Evolutionary conservation across 2,113 vertebrate species (phyloP), one percentile per base, ranked within the genome.

Genomic region (Antechinus flavipes): DNA sequence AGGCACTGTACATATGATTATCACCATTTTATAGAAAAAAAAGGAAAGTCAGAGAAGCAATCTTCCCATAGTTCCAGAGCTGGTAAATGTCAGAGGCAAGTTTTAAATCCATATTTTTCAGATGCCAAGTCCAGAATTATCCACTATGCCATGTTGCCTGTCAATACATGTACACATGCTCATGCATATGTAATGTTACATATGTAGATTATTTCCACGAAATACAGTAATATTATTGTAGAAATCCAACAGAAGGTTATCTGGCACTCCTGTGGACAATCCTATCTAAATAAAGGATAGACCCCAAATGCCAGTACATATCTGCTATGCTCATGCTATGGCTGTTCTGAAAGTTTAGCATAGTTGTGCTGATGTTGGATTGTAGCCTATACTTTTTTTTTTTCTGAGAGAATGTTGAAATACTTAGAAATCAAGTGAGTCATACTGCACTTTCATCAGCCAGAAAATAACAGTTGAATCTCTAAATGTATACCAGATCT

Each of bases 381-480:
- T 92, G 54, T 46, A 90, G 96, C 97, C 95, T 61, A 90, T 89
- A 46, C 91, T 93, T 91, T 92, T 52, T 52, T n/a, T 50, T 14
- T 61, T 94, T 97, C 95, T 94, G 47, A 92, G 76, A 92, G 95
- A 93, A 91, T 96, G 94, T 91, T 84, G 94, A 95, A 96, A 95
- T 94, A 95, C 90, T 97, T 97, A 95, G 91, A 97, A 96, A 94
- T 55, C 92, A 90, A 97, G 94, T 76, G 95, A 97, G 91, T 90
- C 96, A 93, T 26, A 1, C 93, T 96, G 95, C 68, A 49, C 53
- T 93, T 91, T 95, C 95, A 46, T n/a, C 91, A 94, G 94, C 94
- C 96, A 96, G 92, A 91, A 97, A 54, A 96, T 50, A 92, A 22
- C 54, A 97, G 56, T 90, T 9, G 1, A 93, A 61, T 95, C 92